Conservation (phyloP, 2,797 vertebrate species). For the Ctenopoma kingsleyae region DNA sequence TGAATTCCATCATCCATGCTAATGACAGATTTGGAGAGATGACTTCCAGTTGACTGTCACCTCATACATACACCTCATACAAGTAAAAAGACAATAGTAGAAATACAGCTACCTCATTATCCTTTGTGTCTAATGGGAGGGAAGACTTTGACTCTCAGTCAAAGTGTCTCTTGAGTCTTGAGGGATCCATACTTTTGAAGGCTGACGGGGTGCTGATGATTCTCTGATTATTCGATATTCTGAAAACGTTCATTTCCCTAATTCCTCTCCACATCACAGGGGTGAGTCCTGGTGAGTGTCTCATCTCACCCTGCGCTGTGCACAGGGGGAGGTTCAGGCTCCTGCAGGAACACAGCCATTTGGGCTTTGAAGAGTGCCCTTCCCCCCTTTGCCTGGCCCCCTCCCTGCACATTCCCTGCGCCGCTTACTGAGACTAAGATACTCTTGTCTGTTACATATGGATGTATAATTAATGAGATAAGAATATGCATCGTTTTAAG, state of each 20-base stretch:
- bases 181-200: slow-evolving; percentile 85
- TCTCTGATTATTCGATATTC: slow-evolving; percentile 88
- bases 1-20: slow-evolving; percentile 58
- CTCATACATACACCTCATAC: too few relatives aligned
- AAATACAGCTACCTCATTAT: slow-evolving; percentile 84
- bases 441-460: slow-evolving; percentile 87
- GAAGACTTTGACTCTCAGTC: slow-evolving; percentile 86
- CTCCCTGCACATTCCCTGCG: slow-evolving; percentile 75
- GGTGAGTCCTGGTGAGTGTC: slow-evolving; percentile 84
- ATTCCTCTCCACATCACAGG: slow-evolving; percentile 87
- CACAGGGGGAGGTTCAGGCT: slow-evolving; percentile 83
- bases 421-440: slow-evolving; percentile 86
- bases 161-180: slow-evolving; percentile 86
- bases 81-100: slow-evolving; percentile 81
- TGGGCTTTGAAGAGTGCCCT: slow-evolving; percentile 84
- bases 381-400: slow-evolving; percentile 69
- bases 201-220: slow-evolving; percentile 86
- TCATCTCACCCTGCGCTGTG: slow-evolving; percentile 83
- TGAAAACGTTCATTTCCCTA: slow-evolving; percentile 88
- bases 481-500: slow-evolving; percentile 85
- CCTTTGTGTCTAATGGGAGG: slow-evolving; percentile 86
- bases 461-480: slow-evolving; percentile 88
- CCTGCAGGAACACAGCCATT: slow-evolving; percentile 86
- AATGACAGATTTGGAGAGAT: slow-evolving; percentile 68
- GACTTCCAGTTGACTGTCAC: slow-evolving; percentile 79